A percentile compares a stretch with the other conserved stretches of the same genome.
Evolutionary conservation across 2,888 invertebrate genomes (phyloP).

Genomic region (Acanthosoma haemorrhoidale): DNA sequence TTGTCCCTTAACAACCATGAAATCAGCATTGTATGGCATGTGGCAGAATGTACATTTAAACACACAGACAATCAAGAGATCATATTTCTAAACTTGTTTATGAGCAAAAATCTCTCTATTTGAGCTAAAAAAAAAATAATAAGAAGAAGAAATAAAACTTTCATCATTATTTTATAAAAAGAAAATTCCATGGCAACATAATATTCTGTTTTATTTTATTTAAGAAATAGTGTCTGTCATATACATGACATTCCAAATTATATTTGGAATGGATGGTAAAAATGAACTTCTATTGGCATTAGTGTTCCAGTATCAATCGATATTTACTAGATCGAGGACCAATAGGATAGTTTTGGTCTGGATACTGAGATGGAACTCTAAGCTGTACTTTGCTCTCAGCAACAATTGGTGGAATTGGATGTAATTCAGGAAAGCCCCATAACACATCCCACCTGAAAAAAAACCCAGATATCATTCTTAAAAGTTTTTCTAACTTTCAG

Average conservation of each 20-base stretch:
- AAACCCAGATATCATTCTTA: not conserved
- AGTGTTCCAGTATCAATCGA: not conserved
- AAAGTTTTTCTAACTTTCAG: not conserved
- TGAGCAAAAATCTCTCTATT: no score
- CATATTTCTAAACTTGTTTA: no score
- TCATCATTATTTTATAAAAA: no score
- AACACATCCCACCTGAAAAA: constrained; percentile 11
- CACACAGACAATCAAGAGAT: no score
- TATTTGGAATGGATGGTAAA: not conserved
- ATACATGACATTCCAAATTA: not conserved
- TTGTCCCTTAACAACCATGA: no score
- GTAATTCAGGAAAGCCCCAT: constrained; percentile 18
- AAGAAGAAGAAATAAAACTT: no score
- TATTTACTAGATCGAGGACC: not conserved
- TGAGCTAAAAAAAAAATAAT: no score
- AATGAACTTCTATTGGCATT: not conserved
- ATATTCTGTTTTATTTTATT: not conserved
- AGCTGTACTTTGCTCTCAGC: not conserved
- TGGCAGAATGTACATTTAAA: no score
- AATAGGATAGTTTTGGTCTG: not conserved
- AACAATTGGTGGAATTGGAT: not conserved
- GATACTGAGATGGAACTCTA: not conserved
- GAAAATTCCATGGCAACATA: no score
- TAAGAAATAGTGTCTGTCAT: not conserved
- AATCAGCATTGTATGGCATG: no score